A percentile compares a stretch with the other conserved stretches of the same genome.
Evolutionary conservation across 1,140 invertebrate species (phyloP).

Genomic region (Orchesella cincta): DNA sequence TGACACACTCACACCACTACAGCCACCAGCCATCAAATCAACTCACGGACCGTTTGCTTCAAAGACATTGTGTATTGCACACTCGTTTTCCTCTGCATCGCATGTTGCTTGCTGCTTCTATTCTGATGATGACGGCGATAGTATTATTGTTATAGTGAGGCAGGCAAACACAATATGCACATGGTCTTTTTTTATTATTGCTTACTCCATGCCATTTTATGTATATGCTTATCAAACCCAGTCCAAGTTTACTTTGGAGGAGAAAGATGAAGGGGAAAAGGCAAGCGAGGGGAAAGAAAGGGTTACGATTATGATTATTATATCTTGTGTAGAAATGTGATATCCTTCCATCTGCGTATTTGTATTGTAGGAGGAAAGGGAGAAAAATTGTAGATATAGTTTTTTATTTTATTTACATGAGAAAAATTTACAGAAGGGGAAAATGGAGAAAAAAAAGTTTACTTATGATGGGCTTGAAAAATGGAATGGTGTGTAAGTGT

Average conservation of each 20-base stretch:
- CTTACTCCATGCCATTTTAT: neutral
- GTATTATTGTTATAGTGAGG: constrained; percentile 16
- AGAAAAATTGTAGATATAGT: neutral
- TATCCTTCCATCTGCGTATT: constrained; percentile 7
- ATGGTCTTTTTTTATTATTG: constrained; percentile 19
- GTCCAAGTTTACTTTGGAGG: neutral
- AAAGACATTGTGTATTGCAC: constrained; percentile 14
- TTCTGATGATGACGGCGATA: neutral
- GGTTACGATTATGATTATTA: constrained; percentile 26
- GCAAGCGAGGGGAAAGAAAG: constrained; percentile 9
- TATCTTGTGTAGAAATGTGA: neutral
- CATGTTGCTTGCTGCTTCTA: constrained; percentile 9
- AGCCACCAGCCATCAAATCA: constrained; percentile 20
- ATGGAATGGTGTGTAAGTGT: constrained; percentile 15
- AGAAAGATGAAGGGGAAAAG: neutral
- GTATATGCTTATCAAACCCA: neutral
- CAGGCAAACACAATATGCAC: constrained; percentile 13
- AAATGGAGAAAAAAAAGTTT: neutral
- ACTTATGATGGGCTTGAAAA: constrained; percentile 6
- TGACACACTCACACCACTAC: constrained; percentile 18
- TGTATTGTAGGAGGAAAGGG: constrained; percentile 4
- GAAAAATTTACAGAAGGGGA: constrained; percentile 22
- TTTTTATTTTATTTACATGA: constrained; percentile 13
- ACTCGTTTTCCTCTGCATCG: constrained; percentile 4
- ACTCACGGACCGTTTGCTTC: constrained; percentile 26